phyloP scores from a whole-genome alignment of 2,113 vertebrate species.

The Eurypyga helias region DNA sequence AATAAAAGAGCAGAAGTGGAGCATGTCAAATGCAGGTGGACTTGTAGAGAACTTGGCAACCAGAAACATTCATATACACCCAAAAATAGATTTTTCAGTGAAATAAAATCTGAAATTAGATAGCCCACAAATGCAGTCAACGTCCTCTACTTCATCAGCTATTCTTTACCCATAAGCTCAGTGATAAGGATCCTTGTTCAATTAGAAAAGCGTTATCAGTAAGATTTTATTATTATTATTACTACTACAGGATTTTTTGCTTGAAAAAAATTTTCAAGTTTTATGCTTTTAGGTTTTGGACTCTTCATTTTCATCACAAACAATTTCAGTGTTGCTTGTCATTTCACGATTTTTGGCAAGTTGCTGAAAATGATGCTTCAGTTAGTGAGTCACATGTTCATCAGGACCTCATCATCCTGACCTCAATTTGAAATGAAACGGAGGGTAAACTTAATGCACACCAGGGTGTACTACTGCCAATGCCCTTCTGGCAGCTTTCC shows the following conservation, averaged over 20 bases:
- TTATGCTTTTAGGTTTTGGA: not conserved
- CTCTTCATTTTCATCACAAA: not conserved
- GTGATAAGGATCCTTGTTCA: not conserved
- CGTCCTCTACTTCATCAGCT: not conserved
- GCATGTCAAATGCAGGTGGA: not conserved
- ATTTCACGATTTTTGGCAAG: not conserved
- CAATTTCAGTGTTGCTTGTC: not conserved
- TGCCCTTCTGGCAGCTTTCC: not conserved
- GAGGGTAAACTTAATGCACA: not conserved
- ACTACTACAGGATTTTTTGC: not conserved
- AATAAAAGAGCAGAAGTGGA: not conserved
- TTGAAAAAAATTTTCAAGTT: not conserved
- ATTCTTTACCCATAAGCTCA: not conserved
- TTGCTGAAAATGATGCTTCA: not conserved
- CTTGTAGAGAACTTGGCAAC: not conserved
- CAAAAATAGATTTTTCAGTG: not conserved
- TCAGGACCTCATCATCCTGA: not conserved
- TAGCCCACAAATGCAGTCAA: not conserved
- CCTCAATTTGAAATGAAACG: not conserved
- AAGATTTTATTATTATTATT: not conserved
- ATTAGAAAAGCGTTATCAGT: not conserved
- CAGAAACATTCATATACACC: not conserved
- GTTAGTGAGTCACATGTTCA: not conserved
- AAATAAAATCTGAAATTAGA: not conserved
- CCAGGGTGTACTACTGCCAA: not conserved